phyloP scores from a whole-genome alignment of 2,113 vertebrate genomes.

The Callionymus lyra region DNA sequence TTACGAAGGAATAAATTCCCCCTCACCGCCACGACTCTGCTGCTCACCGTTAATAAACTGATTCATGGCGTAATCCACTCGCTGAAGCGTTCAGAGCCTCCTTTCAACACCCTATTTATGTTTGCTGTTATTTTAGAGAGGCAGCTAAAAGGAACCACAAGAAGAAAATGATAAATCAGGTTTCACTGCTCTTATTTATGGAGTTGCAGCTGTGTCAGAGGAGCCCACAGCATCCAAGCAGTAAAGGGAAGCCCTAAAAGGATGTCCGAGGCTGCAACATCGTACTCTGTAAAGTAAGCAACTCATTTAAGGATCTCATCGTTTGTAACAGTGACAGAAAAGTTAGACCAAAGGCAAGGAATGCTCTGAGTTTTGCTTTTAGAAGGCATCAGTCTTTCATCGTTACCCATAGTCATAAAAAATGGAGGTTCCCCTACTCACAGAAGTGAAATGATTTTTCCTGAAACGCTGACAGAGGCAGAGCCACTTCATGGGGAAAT shows the following conservation, averaged over 20 bases:
- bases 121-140: constrained; percentile 62
- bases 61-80: constrained; percentile 63
- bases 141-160: constrained; percentile 55
- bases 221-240: constrained; percentile 11
- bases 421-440: constrained; percentile 21
- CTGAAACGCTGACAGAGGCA: constrained; percentile 33
- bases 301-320: constrained; percentile 38
- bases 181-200: constrained; percentile 56
- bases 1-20: constrained; percentile 65
- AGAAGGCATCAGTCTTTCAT: constrained; percentile 31
- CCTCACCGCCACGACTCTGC: constrained; percentile 22
- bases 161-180: constrained; percentile 57
- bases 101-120: constrained; percentile 64
- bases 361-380: no score
- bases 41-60: constrained; percentile 57
- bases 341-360: constrained; percentile 23
- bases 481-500: constrained; percentile 17
- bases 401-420: constrained; percentile 38
- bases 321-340: constrained; percentile 42
- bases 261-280: constrained; percentile 7
- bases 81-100: constrained; percentile 41
- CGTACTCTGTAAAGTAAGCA: constrained; percentile 13
- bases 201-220: constrained; percentile 33
- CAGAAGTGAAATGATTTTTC: constrained; percentile 29
- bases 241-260: constrained; percentile 16